phyloP scores from a whole-genome alignment of 2,113 vertebrate species.

The Telmatochromis bifrenatus region DNA sequence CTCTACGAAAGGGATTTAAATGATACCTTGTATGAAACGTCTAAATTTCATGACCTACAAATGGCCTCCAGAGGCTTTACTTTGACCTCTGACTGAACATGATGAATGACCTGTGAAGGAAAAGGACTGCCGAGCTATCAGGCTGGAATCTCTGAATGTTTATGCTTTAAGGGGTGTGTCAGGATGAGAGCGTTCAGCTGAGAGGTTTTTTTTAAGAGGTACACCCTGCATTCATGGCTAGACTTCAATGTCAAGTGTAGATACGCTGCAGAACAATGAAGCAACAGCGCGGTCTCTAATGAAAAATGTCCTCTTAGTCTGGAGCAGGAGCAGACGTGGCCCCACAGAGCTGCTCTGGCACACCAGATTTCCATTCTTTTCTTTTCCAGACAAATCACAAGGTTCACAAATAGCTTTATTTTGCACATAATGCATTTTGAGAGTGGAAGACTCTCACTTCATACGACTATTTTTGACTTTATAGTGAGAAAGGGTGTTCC shows the following conservation, averaged over 20 bases:
- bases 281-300: not conserved
- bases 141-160: slow-evolving; percentile 48
- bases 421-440: slow-evolving; percentile 49
- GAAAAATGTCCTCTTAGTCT: slow-evolving; percentile 48
- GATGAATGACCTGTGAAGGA: slow-evolving; percentile 49
- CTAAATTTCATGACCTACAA: not conserved
- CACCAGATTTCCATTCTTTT: slow-evolving; percentile 17
- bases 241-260: slow-evolving; percentile 49
- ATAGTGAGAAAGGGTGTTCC: slow-evolving; percentile 59
- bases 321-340: slow-evolving; percentile 20
- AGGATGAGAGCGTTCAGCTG: slow-evolving; percentile 45
- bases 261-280: slow-evolving; percentile 47
- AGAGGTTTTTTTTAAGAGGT: slow-evolving; percentile 23
- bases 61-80: slow-evolving; percentile 2
- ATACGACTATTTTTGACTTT: slow-evolving; percentile 54
- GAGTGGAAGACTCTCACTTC: slow-evolving; percentile 49
- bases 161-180: slow-evolving; percentile 59
- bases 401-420: slow-evolving; percentile 46
- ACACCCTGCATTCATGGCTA: slow-evolving; percentile 43
- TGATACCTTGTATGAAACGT: not conserved
- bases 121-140: slow-evolving; percentile 20
- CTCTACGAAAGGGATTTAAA: not conserved
- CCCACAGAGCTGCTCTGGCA: slow-evolving; percentile 14
- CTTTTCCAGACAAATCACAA: slow-evolving; percentile 27
- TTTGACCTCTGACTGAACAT: slow-evolving; percentile 24